These are phyloP conservation scores for Epinephelus lanceolatus DNA, from an alignment of 2,113 vertebrate genomes.

Conservation along the genomic window DNA sequence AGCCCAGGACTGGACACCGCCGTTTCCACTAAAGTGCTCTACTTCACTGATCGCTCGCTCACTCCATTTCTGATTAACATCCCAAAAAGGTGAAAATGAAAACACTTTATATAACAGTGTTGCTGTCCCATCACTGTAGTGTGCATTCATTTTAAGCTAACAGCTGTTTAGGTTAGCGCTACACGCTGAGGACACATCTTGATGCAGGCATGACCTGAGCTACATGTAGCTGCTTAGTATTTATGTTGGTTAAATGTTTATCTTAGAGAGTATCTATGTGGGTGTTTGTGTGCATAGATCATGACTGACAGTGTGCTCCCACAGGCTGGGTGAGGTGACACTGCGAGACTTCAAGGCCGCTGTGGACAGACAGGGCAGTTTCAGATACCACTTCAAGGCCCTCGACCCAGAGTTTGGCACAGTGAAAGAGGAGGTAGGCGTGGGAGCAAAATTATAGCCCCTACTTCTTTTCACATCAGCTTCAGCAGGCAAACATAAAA, in stretches of 20 bases:
- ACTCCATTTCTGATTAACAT: conserved; percentile 98
- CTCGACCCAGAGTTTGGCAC: conserved; percentile 98
- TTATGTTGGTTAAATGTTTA: conserved; percentile 31
- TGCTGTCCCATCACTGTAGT: conserved; percentile 23
- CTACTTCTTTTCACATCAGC: conserved; percentile 39
- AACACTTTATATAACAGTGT: neutral
- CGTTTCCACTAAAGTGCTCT: conserved; percentile 96
- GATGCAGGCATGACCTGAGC: neutral
- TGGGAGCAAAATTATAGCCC: conserved; percentile 53
- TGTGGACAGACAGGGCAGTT: conserved; percentile 93
- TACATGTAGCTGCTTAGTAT: conserved; percentile 3
- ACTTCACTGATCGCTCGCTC: conserved; percentile 97
- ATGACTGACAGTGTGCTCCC: conserved; percentile 54
- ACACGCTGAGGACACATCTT: neutral
- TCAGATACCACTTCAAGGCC: conserved; percentile 98
- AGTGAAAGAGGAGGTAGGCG: conserved; percentile 95
- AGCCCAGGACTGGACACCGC: conserved; percentile 88
- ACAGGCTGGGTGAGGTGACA: conserved; percentile 95
- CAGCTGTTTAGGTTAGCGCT: conserved; percentile 29
- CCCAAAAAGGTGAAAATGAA: conserved; percentile 91
- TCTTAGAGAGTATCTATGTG: conserved; percentile 14
- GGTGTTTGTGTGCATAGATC: conserved; percentile 23
- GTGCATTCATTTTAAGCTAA: conserved; percentile 6
- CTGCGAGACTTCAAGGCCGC: conserved; percentile 95
- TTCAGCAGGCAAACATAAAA: conserved; percentile 45